phyloP scores from a whole-genome alignment of 2,888 invertebrate genomes.

The Norana najaformis region DNA sequence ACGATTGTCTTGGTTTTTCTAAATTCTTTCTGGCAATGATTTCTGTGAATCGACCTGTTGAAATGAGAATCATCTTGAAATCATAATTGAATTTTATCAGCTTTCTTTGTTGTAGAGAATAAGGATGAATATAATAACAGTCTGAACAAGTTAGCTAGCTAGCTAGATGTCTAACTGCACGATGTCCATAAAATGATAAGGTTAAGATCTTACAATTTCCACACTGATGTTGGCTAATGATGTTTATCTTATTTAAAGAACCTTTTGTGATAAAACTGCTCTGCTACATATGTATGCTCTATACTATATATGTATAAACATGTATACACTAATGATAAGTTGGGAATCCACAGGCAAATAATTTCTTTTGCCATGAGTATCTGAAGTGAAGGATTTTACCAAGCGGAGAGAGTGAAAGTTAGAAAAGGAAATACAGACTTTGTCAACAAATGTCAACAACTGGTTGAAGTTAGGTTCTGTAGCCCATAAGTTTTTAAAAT shows the following conservation, averaged over 20 bases:
- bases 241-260: not conserved
- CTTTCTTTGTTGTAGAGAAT: not conserved
- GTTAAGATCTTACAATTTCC: not conserved
- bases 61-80: not conserved
- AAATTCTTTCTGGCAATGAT: not conserved
- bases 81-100: not conserved
- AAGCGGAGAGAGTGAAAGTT: too few relatives aligned
- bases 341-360: not conserved
- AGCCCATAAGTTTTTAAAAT: not conserved
- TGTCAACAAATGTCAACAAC: not conserved
- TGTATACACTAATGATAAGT: too few relatives aligned
- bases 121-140: not conserved
- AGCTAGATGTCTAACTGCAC: not conserved
- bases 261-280: not conserved
- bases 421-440: not conserved
- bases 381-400: too few relatives aligned
- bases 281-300: too few relatives aligned
- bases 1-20: not conserved
- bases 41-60: not conserved
- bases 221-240: not conserved
- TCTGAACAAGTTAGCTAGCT: not conserved
- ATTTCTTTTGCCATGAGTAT: not conserved
- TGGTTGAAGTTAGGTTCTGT: not conserved
- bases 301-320: too few relatives aligned
- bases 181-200: not conserved